phyloP scores from a whole-genome alignment of 2,113 vertebrate genomes.

The Pleuronectes platessa region DNA sequence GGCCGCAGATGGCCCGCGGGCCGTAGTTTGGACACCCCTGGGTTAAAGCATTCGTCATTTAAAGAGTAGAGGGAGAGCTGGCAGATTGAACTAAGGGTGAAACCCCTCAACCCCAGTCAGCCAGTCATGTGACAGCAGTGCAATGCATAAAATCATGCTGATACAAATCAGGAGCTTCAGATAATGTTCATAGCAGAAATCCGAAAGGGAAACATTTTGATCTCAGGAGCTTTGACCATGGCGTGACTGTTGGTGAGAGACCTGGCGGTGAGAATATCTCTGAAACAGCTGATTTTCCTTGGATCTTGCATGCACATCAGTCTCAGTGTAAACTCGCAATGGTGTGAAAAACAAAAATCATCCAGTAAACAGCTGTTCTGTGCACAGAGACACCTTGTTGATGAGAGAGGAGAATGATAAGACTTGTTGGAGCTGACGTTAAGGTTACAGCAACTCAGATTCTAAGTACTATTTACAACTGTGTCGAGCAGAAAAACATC shows the following conservation, averaged over 20 bases:
- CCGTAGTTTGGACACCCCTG: no score
- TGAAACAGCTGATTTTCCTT: background rate
- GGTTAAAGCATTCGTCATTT: conserved; percentile 1
- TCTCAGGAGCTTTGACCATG: background rate
- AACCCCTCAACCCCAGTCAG: background rate
- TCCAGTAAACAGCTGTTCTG: background rate
- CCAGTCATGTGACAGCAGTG: background rate
- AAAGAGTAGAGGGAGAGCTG: background rate
- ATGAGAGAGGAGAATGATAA: background rate
- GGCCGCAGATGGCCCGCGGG: no score
- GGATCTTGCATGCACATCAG: background rate
- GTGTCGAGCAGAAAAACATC: no score
- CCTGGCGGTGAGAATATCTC: background rate
- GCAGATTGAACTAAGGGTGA: background rate
- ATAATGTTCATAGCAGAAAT: conserved; percentile 1
- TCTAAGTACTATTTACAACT: no score
- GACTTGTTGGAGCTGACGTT: background rate
- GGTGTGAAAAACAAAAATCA: background rate
- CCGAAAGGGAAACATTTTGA: background rate
- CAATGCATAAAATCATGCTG: background rate
- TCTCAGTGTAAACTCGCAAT: background rate
- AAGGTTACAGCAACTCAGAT: background rate
- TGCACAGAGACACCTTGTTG: background rate
- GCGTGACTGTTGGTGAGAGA: background rate
- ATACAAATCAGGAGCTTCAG: background rate